These are phyloP conservation scores for Pentamera pediparva DNA, from an alignment of 53 echinoderm and acorn worm species.

Conservation along the genomic window DNA sequence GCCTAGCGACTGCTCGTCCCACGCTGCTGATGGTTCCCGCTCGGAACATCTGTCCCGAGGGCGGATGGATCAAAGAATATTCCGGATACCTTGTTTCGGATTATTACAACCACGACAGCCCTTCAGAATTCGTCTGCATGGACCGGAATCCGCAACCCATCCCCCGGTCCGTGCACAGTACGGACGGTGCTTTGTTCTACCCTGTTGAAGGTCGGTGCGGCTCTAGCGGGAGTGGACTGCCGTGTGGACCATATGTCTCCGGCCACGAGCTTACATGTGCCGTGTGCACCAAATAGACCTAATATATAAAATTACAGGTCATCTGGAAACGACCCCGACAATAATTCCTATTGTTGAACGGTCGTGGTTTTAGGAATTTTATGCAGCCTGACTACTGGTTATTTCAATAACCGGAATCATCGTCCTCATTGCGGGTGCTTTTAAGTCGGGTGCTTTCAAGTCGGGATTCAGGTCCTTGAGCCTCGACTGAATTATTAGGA, in stretches of 20 bases:
- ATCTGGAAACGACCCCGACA: too few species aligned
- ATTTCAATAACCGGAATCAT: too few species aligned
- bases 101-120: neutral
- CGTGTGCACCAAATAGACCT: neutral
- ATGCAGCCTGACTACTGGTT: too few species aligned
- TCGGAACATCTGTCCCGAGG: conserved; percentile 35
- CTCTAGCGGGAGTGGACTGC: conserved; percentile 27
- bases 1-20: conserved; percentile 1
- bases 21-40: conserved; percentile 45
- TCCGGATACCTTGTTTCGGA: conserved; percentile 31
- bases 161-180: conserved; percentile 4
- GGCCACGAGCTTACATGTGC: conserved; percentile 53
- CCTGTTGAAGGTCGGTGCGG: conserved; percentile 39
- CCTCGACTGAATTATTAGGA: too few species aligned
- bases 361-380: too few species aligned
- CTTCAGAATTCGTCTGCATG: conserved; percentile 36
- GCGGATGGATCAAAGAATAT: conserved; percentile 46
- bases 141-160: conserved; percentile 26
- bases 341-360: too few species aligned
- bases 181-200: conserved; percentile 33
- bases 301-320: too few species aligned
- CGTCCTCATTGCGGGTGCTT: too few species aligned
- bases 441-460: too few species aligned
- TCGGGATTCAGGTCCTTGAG: too few species aligned
- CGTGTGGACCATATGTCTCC: conserved; percentile 41